A percentile compares a stretch with the other conserved stretches of the same genome.
Conservation (phyloP, 2,113 vertebrate species). For the Trogon melanurus region DNA sequence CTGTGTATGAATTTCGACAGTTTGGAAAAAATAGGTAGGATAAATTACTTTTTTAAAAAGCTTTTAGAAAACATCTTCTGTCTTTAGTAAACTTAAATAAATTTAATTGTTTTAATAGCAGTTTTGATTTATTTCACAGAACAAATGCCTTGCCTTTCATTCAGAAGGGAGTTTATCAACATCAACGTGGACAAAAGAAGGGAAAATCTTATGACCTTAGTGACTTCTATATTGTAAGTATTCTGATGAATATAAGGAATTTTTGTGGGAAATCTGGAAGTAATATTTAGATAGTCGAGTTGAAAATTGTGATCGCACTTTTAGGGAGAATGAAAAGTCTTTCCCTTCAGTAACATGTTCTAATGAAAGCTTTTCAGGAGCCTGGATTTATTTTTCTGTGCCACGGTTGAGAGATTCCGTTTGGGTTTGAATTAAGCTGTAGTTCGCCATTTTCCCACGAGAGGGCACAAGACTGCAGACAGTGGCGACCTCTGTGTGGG, state of each 20-base stretch:
- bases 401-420: rapidly evolving
- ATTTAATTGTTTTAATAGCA: background rate
- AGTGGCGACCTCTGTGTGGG: background rate
- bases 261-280: background rate
- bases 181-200: slow-evolving; percentile 74
- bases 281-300: background rate
- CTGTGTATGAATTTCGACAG: slow-evolving; percentile 82
- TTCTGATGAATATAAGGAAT: background rate
- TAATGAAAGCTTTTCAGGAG: background rate
- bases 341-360: background rate
- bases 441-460: background rate
- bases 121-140: slow-evolving; percentile 66
- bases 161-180: slow-evolving; percentile 75
- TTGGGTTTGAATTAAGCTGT: background rate
- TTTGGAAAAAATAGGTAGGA: slow-evolving; percentile 86
- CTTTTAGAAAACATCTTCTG: background rate
- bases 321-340: background rate
- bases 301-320: background rate
- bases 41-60: background rate
- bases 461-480: slow-evolving; percentile 2
- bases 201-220: slow-evolving; percentile 70
- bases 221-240: slow-evolving; percentile 78
- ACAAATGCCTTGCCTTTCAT: slow-evolving; percentile 82
- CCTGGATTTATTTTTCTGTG: background rate
- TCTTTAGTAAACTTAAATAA: background rate